Evolutionary conservation across 1,140 invertebrate genomes (phyloP).

Genomic region (Papilio machaon): DNA sequence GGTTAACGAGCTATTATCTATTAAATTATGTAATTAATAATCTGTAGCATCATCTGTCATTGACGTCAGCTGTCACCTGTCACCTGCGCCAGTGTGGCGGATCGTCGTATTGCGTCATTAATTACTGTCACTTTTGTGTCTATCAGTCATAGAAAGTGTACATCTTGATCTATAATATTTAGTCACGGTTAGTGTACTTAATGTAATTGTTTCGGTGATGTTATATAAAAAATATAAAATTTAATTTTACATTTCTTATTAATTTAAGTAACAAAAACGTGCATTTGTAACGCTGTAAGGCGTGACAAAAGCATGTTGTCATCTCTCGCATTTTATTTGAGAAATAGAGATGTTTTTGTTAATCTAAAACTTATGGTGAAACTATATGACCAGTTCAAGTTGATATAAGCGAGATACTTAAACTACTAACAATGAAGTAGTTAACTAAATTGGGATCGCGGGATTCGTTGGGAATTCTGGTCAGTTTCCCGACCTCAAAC

Average conservation of each 20-base stretch:
- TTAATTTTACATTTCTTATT: not conserved
- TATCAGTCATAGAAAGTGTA: not conserved
- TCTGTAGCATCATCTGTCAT: conserved; percentile 2
- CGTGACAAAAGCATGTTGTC: too few relatives aligned
- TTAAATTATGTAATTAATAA: conserved; percentile 28
- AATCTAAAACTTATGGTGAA: too few relatives aligned
- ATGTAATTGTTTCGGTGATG: not conserved
- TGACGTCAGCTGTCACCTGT: not conserved
- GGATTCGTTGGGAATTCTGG: not conserved
- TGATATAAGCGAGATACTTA: not conserved
- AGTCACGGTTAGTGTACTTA: not conserved
- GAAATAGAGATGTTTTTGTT: too few relatives aligned
- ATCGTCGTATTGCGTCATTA: conserved; percentile 15
- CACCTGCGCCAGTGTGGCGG: conserved; percentile 12
- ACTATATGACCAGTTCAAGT: not conserved
- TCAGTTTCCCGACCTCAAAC: not conserved
- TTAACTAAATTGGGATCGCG: not conserved
- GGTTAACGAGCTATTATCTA: conserved; percentile 18
- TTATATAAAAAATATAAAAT: not conserved
- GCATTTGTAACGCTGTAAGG: too few relatives aligned
- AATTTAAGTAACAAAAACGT: too few relatives aligned
- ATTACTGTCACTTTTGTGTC: not conserved
- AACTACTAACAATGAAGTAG: not conserved
- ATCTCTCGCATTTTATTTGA: too few relatives aligned
- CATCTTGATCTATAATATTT: not conserved